Evolutionary conservation across 1,140 invertebrate species (phyloP).

Genomic region (Oncopodura yosiiana): DNA sequence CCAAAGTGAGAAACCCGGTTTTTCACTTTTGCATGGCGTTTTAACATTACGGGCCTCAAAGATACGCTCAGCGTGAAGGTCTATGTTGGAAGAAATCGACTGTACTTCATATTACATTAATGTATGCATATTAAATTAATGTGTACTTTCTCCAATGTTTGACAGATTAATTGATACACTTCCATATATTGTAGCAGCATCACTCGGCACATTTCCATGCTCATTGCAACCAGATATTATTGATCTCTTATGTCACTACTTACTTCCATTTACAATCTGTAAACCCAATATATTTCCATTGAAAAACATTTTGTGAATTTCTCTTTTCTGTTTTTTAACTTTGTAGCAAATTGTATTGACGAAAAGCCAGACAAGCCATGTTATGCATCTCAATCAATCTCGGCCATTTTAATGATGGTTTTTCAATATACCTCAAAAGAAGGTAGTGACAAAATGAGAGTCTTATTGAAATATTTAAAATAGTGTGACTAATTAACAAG

Average conservation of each 20-base stretch:
- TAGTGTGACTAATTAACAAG: neutral
- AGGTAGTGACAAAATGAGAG: conserved; percentile 45
- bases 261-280: conserved; percentile 93
- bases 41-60: too few relatives aligned
- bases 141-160: too few relatives aligned
- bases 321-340: neutral
- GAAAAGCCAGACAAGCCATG: conserved; percentile 52
- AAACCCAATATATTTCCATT: conserved; percentile 41
- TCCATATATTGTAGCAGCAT: conserved; percentile 85
- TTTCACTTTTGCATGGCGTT: too few relatives aligned
- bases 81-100: too few relatives aligned
- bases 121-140: too few relatives aligned
- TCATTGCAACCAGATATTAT: conserved; percentile 89
- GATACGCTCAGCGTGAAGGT: too few relatives aligned
- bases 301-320: neutral
- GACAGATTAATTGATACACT: conserved; percentile 92
- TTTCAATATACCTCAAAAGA: conserved; percentile 90
- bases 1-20: too few relatives aligned
- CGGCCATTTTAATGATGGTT: conserved; percentile 93
- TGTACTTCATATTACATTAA: too few relatives aligned
- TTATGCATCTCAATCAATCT: conserved; percentile 81
- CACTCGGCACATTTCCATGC: conserved; percentile 80
- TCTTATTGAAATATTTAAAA: conserved; percentile 7
- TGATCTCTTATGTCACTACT: conserved; percentile 88
- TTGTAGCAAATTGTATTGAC: conserved; percentile 24